Percentiles rank a stretch among this genome's conserved stretches.
These are phyloP conservation scores for Ictidomys tridecemlineatus DNA, from an alignment of 2,113 vertebrate genomes.

Conservation along the genomic window DNA sequence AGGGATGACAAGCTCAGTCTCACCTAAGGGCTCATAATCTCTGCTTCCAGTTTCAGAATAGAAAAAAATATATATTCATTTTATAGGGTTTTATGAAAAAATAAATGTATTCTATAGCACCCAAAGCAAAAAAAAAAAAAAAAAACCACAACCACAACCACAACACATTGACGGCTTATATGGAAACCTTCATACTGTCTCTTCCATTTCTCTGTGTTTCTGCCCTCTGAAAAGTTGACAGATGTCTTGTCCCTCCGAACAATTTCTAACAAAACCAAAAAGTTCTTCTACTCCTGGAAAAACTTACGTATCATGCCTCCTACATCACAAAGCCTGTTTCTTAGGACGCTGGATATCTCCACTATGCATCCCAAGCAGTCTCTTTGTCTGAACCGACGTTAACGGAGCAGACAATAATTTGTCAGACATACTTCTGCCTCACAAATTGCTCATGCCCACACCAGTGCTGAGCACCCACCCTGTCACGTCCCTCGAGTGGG, in stretches of 20 bases:
- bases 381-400: background rate
- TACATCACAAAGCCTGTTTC: background rate
- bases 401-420: background rate
- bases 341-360: background rate
- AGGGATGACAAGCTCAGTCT: background rate
- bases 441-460: background rate
- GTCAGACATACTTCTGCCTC: background rate
- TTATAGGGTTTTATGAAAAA: slow-evolving; percentile 12
- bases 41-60: background rate
- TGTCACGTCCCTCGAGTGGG: background rate
- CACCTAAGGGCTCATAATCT: background rate
- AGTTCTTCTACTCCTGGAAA: background rate
- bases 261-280: background rate
- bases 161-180: background rate
- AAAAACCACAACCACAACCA: background rate
- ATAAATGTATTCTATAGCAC: background rate
- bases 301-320: background rate
- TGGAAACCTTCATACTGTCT: background rate
- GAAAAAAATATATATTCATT: background rate
- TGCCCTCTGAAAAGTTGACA: background rate
- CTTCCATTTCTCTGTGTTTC: background rate
- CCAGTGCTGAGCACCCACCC: background rate
- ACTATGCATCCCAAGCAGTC: background rate
- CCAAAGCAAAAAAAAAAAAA: background rate
- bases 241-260: too few relatives aligned